Base-by-base conservation (phyloP, 2,888 invertebrate genomes). In the Acanthosepion esculentum region DNA sequence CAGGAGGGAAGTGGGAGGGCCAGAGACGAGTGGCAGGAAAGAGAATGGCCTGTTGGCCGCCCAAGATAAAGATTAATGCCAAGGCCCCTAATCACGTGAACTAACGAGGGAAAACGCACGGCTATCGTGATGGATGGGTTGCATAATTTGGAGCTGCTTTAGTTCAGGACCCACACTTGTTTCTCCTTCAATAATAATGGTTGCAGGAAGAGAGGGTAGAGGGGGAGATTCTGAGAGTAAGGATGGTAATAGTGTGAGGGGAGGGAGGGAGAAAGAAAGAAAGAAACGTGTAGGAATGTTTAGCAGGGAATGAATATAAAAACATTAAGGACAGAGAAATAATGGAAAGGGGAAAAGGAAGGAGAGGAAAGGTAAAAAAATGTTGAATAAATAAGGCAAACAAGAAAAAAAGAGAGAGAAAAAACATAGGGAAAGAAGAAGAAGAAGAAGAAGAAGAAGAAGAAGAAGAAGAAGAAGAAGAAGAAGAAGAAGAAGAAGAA, bases 361-460 rank as follows among this genome's bases (percentile, higher is more conserved):
- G 50, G 26, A 33, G 93, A n/a, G 4, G 64, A 48, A 91, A 53
- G 0, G 15, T 15, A 41, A 12, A 93, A 48, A 41, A 91, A 23
- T 33, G 3, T 91, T 41, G 23, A 48, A 91, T 41, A 23, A 1
- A 29, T 5, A 41, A 33, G 23, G n/a, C 4, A 41, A 50, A 48
- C 5, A 91, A 91, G 64, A 78, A 55, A 59, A 48, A 78, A 26
- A 91, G 53, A 55, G 48, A 41, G n/a, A n/a, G n/a, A n/a, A n/a
- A 50, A 95, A 50, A 91, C 29, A 48, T 50, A 96, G 96, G 53
- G 48, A 94, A 29, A 94, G 92, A 94, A 53, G 91, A 29, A 94
- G 92, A 94, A 53, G 91, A 59, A 78, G n/a, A 91, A n/a, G 48
- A 33, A 78, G 29, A 94, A 59, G n/a, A 48, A 94, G 91, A 94